Evolutionary conservation across 2,113 vertebrate species (phyloP).

Genomic region (Bujurquina vittata): DNA sequence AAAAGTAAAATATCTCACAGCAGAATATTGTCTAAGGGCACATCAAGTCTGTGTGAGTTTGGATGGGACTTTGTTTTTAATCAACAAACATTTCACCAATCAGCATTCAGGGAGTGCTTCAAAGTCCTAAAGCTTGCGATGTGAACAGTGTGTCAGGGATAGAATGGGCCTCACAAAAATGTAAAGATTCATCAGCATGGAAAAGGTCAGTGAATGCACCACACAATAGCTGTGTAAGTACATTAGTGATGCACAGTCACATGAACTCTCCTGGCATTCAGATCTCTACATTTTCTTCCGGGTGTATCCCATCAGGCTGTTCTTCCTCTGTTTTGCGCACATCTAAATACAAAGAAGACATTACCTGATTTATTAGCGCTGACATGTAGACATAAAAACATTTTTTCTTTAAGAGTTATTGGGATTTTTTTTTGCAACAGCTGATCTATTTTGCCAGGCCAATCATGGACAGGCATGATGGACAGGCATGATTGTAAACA

Average conservation of each 20-base stretch:
- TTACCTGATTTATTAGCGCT: too few species aligned
- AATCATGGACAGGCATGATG: neutral
- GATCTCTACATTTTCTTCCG: neutral
- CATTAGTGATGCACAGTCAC: neutral
- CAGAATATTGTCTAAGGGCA: neutral
- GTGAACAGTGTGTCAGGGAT: neutral
- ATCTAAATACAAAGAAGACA: neutral
- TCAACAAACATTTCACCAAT: neutral
- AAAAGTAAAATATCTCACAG: neutral
- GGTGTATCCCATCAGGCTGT: neutral
- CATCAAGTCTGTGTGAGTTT: neutral
- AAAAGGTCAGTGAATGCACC: neutral
- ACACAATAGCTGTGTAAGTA: neutral
- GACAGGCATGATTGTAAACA: neutral
- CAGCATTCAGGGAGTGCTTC: neutral
- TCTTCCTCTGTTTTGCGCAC: neutral
- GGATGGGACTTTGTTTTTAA: too few species aligned
- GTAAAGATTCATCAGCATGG: neutral
- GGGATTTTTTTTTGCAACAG: neutral
- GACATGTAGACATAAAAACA: neutral
- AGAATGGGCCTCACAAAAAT: neutral
- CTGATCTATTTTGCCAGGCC: neutral
- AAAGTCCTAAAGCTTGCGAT: neutral
- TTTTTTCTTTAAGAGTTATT: neutral
- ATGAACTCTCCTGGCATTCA: too few species aligned